phyloP scores from a whole-genome alignment of 35 echinoderm and acorn worm species.

The Ophiothrix spiculata region DNA sequence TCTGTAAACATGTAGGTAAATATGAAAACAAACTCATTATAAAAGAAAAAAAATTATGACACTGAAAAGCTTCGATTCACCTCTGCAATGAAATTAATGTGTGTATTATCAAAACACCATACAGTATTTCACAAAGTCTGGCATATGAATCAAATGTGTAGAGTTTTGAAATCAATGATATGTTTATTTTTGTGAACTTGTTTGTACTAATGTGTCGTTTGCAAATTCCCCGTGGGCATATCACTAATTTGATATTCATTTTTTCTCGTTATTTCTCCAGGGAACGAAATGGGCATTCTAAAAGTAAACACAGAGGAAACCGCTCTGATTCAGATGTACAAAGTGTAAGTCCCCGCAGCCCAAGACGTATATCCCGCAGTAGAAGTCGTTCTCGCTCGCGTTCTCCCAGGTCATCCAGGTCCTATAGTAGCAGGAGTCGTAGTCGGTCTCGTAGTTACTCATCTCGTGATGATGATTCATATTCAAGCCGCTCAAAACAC shows the following conservation, averaged over 20 bases:
- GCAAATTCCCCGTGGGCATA: neutral
- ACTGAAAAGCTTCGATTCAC: neutral
- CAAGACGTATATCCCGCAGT: slow-evolving; percentile 14
- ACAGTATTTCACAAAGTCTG: neutral
- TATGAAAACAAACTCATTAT: too few species aligned
- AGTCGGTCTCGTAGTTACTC: neutral
- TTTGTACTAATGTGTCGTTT: neutral
- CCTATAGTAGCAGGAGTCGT: slow-evolving; percentile 21
- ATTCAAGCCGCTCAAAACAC: neutral
- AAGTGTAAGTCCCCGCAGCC: neutral
- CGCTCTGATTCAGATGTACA: slow-evolving; percentile 8
- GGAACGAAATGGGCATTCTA: slow-evolving; percentile 23
- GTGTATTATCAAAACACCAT: neutral
- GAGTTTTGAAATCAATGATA: neutral
- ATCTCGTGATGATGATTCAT: slow-evolving; percentile 3
- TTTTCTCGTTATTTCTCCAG: neutral
- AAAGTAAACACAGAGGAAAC: slow-evolving; percentile 2
- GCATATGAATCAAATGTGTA: neutral
- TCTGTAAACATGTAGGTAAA: too few species aligned
- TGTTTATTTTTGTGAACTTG: neutral
- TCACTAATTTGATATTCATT: neutral
- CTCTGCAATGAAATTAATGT: neutral
- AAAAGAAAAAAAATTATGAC: too few species aligned
- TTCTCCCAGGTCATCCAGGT: neutral
- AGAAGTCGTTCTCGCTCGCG: neutral